Percentiles rank a stretch among this genome's conserved stretches.
phyloP scores from a whole-genome alignment of 2,888 invertebrate species.

The Eurytoma adleriae region DNA sequence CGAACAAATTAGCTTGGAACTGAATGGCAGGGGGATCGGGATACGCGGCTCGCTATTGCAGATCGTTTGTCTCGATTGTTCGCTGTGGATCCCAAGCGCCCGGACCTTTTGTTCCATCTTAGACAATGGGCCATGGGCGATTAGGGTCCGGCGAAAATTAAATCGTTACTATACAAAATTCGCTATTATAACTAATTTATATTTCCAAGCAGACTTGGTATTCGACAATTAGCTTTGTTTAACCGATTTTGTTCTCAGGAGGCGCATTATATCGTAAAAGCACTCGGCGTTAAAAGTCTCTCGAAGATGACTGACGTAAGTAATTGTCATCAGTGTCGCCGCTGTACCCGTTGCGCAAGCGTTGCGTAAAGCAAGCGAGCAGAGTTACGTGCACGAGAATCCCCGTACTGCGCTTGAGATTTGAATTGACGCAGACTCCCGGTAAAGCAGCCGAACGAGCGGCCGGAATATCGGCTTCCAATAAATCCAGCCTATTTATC shows the following conservation, averaged over 20 bases:
- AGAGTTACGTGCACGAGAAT: not conserved
- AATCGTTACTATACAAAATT: no score
- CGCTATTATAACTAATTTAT: no score
- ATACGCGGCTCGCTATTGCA: conserved; percentile 3
- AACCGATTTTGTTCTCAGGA: no score
- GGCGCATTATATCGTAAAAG: not conserved
- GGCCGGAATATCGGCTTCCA: no score
- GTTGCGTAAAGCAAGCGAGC: not conserved
- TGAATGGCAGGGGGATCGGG: conserved; percentile 31
- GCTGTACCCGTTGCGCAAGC: not conserved
- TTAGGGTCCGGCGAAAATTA: no score
- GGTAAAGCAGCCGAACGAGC: not conserved
- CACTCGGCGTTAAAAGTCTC: not conserved
- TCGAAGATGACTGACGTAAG: not conserved
- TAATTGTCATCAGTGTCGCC: not conserved
- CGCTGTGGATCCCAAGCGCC: no score
- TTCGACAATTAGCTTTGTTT: no score
- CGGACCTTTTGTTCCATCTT: no score
- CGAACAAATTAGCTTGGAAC: conserved; percentile 41
- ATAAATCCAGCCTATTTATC: no score
- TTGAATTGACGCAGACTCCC: conserved; percentile 32
- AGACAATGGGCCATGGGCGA: no score
- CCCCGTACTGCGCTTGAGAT: conserved; percentile 11
- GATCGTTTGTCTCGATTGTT: conserved; percentile 22
- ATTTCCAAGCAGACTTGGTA: no score